Evolutionary conservation across 2,888 invertebrate species (phyloP), one percentile per base, ranked within the genome.

Genomic region (Sarcophaga carnaria): DNA sequence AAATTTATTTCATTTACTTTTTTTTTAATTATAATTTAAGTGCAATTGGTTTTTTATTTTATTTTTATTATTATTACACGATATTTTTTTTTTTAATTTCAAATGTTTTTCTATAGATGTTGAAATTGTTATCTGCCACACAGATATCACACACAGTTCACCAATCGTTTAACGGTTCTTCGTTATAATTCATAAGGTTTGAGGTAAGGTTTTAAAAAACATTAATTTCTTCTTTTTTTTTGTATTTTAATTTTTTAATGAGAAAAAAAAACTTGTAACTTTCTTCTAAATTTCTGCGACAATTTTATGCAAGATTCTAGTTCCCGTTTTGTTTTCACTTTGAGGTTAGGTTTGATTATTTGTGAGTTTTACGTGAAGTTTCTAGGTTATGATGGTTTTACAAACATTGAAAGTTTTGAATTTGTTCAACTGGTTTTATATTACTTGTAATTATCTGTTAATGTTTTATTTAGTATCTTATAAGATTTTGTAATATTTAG

Each of bases 41-140:
- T 85, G 84, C 84, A 76, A 66, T 76, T 76, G 20, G 20, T 74
- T 12, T 45, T 75, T 49, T 10, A 8, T 66, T 27, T 54, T 72
- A 60, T 20, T 63, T 49, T 27, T 59, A 27, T 20, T 20, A 20
- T 70, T 85, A 85, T 85, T 80, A 85, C 84, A 85, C 80, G 76
- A 70, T 76, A 49, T 72, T 49, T 70, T 70, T 59, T n/a, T n/a
- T 22, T 20, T 76, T 70, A 54, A 49, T 10, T 12, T 45, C 66
- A 25, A 59, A 17, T 54, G 22, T 17, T 70, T 59, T 71, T 27
- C 71, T 27, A 3, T 54, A 10, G 3, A 27, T 27, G n/a, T 54
- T 59, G 6, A 27, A 25, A 45, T 17, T 27, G 62, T 69, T 74
- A 27, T 22, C 2, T 25, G 14, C n/a, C n/a, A 27, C 62, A 25